A percentile compares a stretch with the other conserved stretches of the same genome.
These are phyloP conservation scores for Serranus cabrilla DNA, from an alignment of 2,797 vertebrate species.

Conservation along the genomic window DNA sequence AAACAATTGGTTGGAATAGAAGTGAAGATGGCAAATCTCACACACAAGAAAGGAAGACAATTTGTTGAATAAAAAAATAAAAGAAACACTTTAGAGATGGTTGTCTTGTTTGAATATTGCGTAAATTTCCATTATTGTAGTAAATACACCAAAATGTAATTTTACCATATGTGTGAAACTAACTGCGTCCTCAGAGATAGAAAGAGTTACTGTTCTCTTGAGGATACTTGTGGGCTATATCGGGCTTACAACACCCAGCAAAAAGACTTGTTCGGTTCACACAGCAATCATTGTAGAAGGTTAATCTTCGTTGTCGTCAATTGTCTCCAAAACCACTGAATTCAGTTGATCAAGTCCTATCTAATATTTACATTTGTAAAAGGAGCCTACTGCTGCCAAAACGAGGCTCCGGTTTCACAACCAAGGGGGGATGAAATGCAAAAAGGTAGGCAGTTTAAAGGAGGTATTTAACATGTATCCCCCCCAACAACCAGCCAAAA, in stretches of 20 bases:
- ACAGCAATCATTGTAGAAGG: slow-evolving; percentile 49
- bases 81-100: slow-evolving; percentile 32
- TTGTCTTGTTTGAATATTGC: slow-evolving; percentile 45
- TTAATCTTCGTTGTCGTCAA: slow-evolving; percentile 30
- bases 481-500: slow-evolving; percentile 33
- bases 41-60: slow-evolving; percentile 74
- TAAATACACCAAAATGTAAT: slow-evolving; percentile 29
- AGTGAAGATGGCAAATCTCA: slow-evolving; percentile 48
- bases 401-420: slow-evolving; percentile 45
- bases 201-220: slow-evolving; percentile 28
- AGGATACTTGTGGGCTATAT: slow-evolving; percentile 30
- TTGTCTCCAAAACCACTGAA: slow-evolving; percentile 31
- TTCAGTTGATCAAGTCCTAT: slow-evolving; percentile 50
- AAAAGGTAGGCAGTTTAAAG: slow-evolving; percentile 41
- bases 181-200: slow-evolving; percentile 36
- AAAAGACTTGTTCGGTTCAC: slow-evolving; percentile 55
- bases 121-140: slow-evolving; percentile 35
- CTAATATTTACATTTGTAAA: slow-evolving; percentile 74
- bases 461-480: slow-evolving; percentile 35
- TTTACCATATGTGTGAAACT: slow-evolving; percentile 34
- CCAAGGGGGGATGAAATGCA: slow-evolving; percentile 40
- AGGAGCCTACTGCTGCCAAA: slow-evolving; percentile 24
- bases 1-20: slow-evolving; percentile 4
- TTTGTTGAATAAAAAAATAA: slow-evolving; percentile 43
- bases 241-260: slow-evolving; percentile 40